Evolutionary conservation across 53 echinoderm and acorn worm genomes (phyloP), one percentile per base, ranked within the genome.

Genomic region (Hippasteria phrygiana): DNA sequence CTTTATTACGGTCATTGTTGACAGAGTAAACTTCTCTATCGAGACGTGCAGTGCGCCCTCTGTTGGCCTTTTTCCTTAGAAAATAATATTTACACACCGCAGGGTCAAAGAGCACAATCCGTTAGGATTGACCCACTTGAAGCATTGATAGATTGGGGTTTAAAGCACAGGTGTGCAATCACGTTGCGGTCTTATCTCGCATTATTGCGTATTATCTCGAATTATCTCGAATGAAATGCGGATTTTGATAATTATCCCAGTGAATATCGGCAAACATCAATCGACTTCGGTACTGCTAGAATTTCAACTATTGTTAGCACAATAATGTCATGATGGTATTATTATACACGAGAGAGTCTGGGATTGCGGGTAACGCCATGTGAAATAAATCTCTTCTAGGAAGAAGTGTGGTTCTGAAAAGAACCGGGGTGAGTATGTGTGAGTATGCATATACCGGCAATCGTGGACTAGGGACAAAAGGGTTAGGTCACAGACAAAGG

Each of bases 51-150:
- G 33, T 48, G 83, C 83, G 83, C 83, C 83, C 83, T 83, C 83
- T 69, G 20, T 46, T 63, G 80, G 40, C 80, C n/a, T n/a, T n/a
- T n/a, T n/a, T n/a, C n/a, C n/a, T n/a, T n/a, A n/a, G n/a, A n/a
- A n/a, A n/a, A n/a, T n/a, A n/a, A n/a, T n/a, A n/a, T n/a, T n/a
- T n/a, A n/a, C n/a, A n/a, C n/a, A n/a, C n/a, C n/a, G 3, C 71
- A 38, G 62, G 83, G 67, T 66, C 41, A 66, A 67, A 83, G 48
- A 69, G 69, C 69, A 40, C 67, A 69, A 69, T 83, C 83, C 83
- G 22, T 34, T 47, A 47, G 83, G 16, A 34, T 67, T 83, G 74
- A 74, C 74, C 71, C 38, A 62, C 43, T 42, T 42, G 40, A n/a
- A 0, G 36, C 45, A 63, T 47, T 20, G 83, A 50, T 47, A 7